Evolutionary conservation across 2,888 invertebrate species (phyloP).

Genomic region (Habroteleia sp.): DNA sequence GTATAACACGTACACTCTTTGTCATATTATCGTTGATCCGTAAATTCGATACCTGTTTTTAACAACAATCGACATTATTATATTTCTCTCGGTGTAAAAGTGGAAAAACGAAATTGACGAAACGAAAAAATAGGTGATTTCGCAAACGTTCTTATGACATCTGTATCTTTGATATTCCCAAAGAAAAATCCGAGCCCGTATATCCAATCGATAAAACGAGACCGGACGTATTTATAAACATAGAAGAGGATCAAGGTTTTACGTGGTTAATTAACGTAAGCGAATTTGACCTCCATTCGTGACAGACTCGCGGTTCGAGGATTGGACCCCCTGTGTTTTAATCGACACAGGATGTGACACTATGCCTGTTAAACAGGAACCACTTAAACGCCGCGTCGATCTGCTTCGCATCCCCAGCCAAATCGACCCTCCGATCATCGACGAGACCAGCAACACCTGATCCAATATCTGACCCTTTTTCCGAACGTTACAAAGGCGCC

Average conservation of each 20-base stretch:
- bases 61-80: too few species aligned
- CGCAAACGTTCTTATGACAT: too few species aligned
- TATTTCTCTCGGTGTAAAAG: too few species aligned
- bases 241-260: conserved; percentile 59
- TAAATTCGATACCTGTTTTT: too few species aligned
- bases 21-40: too few species aligned
- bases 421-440: conserved; percentile 46
- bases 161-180: too few species aligned
- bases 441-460: conserved; percentile 43
- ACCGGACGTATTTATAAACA: conserved; percentile 58
- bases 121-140: too few species aligned
- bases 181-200: conserved; percentile 29
- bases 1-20: too few species aligned
- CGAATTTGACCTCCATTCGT: conserved; percentile 69
- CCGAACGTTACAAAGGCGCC: conserved; percentile 40
- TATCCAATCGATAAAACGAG: conserved; percentile 52
- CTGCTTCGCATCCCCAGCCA: conserved; percentile 42
- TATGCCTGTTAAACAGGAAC: conserved; percentile 66
- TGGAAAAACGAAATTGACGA: too few species aligned
- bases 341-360: conserved; percentile 72
- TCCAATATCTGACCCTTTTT: conserved; percentile 52
- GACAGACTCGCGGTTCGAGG: conserved; percentile 38
- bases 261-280: conserved; percentile 56
- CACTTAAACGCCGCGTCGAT: conserved; percentile 49
- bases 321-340: conserved; percentile 65